phyloP scores from a whole-genome alignment of 2,888 invertebrate genomes.

The Panopea generosa region DNA sequence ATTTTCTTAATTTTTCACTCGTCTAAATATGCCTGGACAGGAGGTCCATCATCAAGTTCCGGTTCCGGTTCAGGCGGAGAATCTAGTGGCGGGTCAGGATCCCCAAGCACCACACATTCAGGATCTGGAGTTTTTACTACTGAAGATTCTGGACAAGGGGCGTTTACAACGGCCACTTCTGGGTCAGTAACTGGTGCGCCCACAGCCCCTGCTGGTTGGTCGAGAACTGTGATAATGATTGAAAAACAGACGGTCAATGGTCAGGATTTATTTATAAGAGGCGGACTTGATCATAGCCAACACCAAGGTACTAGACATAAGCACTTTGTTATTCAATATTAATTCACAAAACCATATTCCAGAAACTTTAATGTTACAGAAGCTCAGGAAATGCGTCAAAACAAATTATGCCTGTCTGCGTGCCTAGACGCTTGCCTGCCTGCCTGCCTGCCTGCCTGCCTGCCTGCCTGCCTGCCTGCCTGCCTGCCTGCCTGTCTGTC shows the following conservation, averaged over 20 bases:
- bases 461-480: too few relatives aligned
- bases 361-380: not conserved
- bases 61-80: not conserved
- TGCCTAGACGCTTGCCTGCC: too few relatives aligned
- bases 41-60: slow-evolving; percentile 5
- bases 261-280: slow-evolving; percentile 85
- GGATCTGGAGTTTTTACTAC: not conserved
- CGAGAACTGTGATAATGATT: slow-evolving; percentile 84
- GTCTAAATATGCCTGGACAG: too few relatives aligned
- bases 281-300: slow-evolving; percentile 80
- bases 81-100: not conserved
- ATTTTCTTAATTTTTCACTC: too few relatives aligned
- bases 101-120: slow-evolving; percentile 7
- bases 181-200: slow-evolving; percentile 9
- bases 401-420: not conserved
- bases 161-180: not conserved
- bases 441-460: too few relatives aligned
- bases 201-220: slow-evolving; percentile 59
- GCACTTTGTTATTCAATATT: too few relatives aligned
- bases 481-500: too few relatives aligned
- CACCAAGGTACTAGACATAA: slow-evolving; percentile 69
- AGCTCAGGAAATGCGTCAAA: not conserved
- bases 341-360: not conserved
- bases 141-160: too few relatives aligned
- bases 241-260: slow-evolving; percentile 82